These are phyloP conservation scores for Diplodus puntazzo DNA, from an alignment of 2,797 vertebrate species.

Conservation along the genomic window DNA sequence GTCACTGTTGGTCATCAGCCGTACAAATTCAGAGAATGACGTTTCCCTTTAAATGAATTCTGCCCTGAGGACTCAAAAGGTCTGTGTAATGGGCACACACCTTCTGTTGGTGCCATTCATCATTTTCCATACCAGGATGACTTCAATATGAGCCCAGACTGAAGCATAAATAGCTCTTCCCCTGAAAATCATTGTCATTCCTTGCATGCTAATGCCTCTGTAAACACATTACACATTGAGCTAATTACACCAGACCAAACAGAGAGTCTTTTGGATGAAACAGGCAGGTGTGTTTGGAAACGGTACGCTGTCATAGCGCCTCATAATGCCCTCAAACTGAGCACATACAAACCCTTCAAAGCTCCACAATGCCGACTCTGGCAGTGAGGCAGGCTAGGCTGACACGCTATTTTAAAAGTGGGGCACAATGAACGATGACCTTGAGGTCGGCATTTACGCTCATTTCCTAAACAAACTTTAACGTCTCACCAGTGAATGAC, in stretches of 20 bases:
- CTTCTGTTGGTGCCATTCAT: conserved; percentile 33
- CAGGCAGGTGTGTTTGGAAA: conserved; percentile 84
- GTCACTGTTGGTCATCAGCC: not conserved
- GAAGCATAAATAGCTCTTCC: conserved; percentile 19
- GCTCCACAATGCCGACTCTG: conserved; percentile 74
- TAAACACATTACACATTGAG: conserved; percentile 63
- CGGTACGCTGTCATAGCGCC: conserved; percentile 55
- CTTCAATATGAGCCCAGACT: conserved; percentile 18
- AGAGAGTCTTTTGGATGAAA: conserved; percentile 66
- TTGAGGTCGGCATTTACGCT: conserved; percentile 80
- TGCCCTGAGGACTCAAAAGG: conserved; percentile 8
- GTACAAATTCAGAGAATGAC: not conserved
- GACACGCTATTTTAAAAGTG: conserved; percentile 71
- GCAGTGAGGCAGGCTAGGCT: conserved; percentile 61
- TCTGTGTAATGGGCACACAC: not conserved
- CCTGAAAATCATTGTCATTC: conserved; percentile 54
- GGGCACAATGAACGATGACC: conserved; percentile 78
- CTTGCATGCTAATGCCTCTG: conserved; percentile 53
- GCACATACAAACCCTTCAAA: conserved; percentile 74
- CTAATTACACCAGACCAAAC: conserved; percentile 63
- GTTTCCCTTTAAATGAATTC: not conserved
- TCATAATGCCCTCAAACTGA: conserved; percentile 72
- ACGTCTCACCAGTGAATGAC: conserved; percentile 68
- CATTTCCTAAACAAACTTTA: conserved; percentile 86
- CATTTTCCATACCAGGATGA: conserved; percentile 31